A percentile compares a stretch with the other conserved stretches of the same genome.
These are phyloP conservation scores for Itoplectis maculator DNA, from an alignment of 2,888 invertebrate genomes.

Conservation along the genomic window DNA sequence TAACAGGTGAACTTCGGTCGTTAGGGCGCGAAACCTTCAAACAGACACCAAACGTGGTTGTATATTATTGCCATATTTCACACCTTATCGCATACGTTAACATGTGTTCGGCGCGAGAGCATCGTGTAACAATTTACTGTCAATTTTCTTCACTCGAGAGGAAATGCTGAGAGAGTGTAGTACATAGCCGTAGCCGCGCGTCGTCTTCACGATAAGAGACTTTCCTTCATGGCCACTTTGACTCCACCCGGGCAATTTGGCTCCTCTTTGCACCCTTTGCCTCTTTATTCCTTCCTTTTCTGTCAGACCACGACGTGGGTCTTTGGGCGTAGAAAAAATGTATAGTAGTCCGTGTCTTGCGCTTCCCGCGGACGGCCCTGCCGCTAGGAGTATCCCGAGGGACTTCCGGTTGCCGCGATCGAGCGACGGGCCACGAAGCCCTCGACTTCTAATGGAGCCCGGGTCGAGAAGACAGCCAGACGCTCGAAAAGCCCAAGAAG, in stretches of 20 bases:
- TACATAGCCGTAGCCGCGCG: constrained; percentile 24
- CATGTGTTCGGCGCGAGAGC: background rate
- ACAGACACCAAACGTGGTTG: background rate
- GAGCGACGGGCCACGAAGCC: constrained; percentile 56
- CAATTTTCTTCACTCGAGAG: constrained; percentile 50
- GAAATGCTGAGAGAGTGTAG: constrained; percentile 47
- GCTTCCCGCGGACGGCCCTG: constrained; percentile 65
- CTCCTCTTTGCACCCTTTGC: constrained; percentile 47
- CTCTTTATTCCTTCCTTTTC: constrained; percentile 65
- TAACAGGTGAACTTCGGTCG: too few relatives aligned
- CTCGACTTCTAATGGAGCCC: constrained; percentile 59
- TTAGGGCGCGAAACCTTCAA: background rate
- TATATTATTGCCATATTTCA: background rate
- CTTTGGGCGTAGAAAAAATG: constrained; percentile 35
- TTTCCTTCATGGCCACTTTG: constrained; percentile 66
- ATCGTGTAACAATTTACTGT: constrained; percentile 41
- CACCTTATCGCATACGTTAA: background rate
- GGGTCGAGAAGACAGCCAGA: constrained; percentile 37
- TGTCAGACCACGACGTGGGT: constrained; percentile 50
- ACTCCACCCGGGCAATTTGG: constrained; percentile 66
- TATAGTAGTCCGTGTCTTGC: constrained; percentile 41
- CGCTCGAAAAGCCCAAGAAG: constrained; percentile 25
- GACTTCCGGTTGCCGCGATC: constrained; percentile 76
- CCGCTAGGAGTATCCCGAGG: constrained; percentile 72
- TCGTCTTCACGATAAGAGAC: constrained; percentile 55